Evolutionary conservation across 2,113 vertebrate genomes (phyloP), one percentile per base, ranked within the genome.

Genomic region (Tangachromis dhanisi): DNA sequence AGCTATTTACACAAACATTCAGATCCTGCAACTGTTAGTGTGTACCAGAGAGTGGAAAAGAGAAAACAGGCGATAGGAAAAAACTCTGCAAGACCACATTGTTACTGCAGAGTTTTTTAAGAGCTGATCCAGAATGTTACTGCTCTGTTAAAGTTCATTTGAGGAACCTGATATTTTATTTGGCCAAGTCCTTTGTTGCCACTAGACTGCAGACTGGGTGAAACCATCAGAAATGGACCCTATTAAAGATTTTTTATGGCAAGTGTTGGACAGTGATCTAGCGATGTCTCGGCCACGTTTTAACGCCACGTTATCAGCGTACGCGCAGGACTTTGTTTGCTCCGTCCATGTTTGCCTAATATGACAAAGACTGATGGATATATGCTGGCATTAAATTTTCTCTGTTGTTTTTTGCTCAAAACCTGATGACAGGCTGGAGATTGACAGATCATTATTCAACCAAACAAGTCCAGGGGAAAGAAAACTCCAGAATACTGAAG

Each of bases 161-260:
- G 85, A 93, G 94, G 93, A 96, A 94, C 93, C 89, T 92, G 93
- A 92, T 96, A 92, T 96, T 95, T 95, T 86, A 90, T 93, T 96
- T 96, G 94, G 95, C 92, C 17, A 13, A 5, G 80, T 78, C 35
- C 24, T 71, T 63, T 89, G 90, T 89, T 93, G 91, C 93, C 89
- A 89, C 90, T 86, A 90, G 89, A 91, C 92, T 87, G 53, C 79
- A 89, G 80, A 76, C 92, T 55, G 89, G 85, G 81, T 90, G 57
- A 90, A 92, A 61, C 38, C 86, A 89, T 90, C 90, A 88, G 84
- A 92, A 93, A 91, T 19, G 51, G 81, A 94, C 84, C 80, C 81
- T 71, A 29, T 91, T 87, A 92, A 91, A 85, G 84, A 91, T 92
- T 95, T 92, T 91, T 85, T 26, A 61, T 63, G 82, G 83, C 81